Evolutionary conservation across 2,888 invertebrate species (phyloP).

Genomic region (Loripinus fragilis): DNA sequence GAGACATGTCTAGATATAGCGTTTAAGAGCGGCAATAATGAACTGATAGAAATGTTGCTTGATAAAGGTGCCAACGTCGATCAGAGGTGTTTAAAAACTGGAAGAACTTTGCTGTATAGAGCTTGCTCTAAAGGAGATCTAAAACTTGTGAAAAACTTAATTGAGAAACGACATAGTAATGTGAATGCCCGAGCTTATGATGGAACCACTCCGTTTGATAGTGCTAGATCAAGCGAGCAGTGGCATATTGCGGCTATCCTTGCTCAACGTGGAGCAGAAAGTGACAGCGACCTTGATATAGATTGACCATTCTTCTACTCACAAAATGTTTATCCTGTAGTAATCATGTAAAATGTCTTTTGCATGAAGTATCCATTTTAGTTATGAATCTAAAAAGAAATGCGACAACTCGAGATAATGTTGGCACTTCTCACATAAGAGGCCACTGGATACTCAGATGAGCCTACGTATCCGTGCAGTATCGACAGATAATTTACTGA

Average conservation of each 20-base stretch:
- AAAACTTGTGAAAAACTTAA: conserved; percentile 27
- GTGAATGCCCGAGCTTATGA: conserved; percentile 51
- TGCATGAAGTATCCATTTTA: too few relatives aligned
- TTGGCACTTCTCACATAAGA: too few relatives aligned
- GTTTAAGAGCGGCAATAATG: conserved; percentile 25
- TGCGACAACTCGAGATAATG: too few relatives aligned
- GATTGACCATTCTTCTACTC: too few relatives aligned
- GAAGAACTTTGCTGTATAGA: conserved; percentile 47
- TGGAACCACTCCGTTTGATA: conserved; percentile 48
- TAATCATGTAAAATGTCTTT: too few relatives aligned
- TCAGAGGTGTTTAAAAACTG: conserved; percentile 34
- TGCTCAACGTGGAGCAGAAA: conserved; percentile 38
- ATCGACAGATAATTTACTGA: too few relatives aligned
- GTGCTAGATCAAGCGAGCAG: conserved; percentile 44
- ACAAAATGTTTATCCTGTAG: too few relatives aligned
- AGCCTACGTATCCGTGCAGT: too few relatives aligned
- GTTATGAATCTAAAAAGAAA: too few relatives aligned
- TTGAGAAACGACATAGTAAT: conserved; percentile 34
- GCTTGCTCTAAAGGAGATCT: conserved; percentile 33
- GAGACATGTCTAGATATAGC: conserved; percentile 44
- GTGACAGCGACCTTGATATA: conserved; percentile 1
- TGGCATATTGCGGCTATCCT: conserved; percentile 32
- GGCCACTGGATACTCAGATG: too few relatives aligned
- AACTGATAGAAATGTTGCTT: conserved; percentile 41
- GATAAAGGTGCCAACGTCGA: conserved; percentile 45